Evolutionary conservation across 2,888 invertebrate genomes (phyloP), one percentile per base, ranked within the genome.

Genomic region (Clivina fossor): DNA sequence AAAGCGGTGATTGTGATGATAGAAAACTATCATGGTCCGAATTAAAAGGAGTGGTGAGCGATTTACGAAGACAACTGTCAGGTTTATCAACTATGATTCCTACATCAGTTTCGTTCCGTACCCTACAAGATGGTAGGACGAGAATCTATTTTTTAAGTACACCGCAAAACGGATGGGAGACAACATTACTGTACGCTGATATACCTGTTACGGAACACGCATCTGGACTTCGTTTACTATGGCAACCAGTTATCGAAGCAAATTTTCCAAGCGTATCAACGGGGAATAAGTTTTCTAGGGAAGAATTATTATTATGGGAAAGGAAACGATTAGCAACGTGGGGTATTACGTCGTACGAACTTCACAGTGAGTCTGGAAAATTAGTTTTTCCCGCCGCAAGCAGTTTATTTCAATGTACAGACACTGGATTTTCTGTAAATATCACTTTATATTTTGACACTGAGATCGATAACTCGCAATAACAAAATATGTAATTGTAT

Each of bases 331-430:
- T 94, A 33, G 88, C 93, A 0, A 90, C 90, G 0, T 93, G 91
- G 87, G 94, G 97, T 16, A 95, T 97, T 54, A 93, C 93, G 0
- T 90, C 92, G 0, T 97, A 95, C 68, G 93, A 95, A 71, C 78
- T 94, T 47, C 90, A 94, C 65, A 80, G 83, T 24, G 80, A 79
- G 4, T 85, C 87, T 18, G 93, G 93, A 19, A 85, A 89, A 66
- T 85, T 97, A 63, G 85, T 96, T 56, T 96, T 96, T 74, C 92
- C 95, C 9, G 91, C 93, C 57, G 87, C 90, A 0, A 90, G 92
- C 53, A 88, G 89, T 58, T 78, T 97, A 60, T 96, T 90, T 73
- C 88, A 91, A 51, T 94, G 93, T 68, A 74, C 83, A 51, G 90
- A 91, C 69, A 82, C 81, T 62, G 85, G 85, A 58, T 84, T 81